Evolutionary conservation across 1,140 invertebrate genomes (phyloP).

Genomic region (Augochlora pura): DNA sequence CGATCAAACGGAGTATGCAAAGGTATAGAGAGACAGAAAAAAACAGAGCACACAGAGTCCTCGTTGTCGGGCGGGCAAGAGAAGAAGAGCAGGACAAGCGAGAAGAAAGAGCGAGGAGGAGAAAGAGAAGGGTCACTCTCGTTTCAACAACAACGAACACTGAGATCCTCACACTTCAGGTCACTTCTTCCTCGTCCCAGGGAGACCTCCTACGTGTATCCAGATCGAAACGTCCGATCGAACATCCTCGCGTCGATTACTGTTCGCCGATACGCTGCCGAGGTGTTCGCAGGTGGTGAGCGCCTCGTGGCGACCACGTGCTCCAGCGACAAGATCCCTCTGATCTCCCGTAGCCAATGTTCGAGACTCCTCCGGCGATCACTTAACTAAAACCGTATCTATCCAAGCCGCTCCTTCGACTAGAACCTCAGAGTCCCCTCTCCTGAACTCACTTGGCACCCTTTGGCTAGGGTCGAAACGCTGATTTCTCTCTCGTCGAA

Average conservation of each 20-base stretch:
- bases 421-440: too few relatives aligned
- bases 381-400: too few relatives aligned
- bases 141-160: slow-evolving; percentile 56
- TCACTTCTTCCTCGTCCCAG: slow-evolving; percentile 40
- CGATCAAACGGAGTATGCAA: neutral
- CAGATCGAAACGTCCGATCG: slow-evolving; percentile 64
- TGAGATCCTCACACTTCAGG: slow-evolving; percentile 53
- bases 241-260: slow-evolving; percentile 51
- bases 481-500: too few relatives aligned
- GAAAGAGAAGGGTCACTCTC: slow-evolving; percentile 38
- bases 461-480: too few relatives aligned
- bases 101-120: slow-evolving; percentile 11
- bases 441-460: too few relatives aligned
- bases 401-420: too few relatives aligned
- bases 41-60: neutral
- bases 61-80: neutral
- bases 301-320: slow-evolving; percentile 59
- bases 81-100: neutral
- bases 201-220: slow-evolving; percentile 5
- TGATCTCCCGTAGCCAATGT: neutral
- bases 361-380: neutral
- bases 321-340: slow-evolving; percentile 45
- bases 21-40: slow-evolving; percentile 22
- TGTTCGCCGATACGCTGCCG: neutral
- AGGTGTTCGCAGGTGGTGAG: neutral